Evolutionary conservation across 2,888 invertebrate species (phyloP), one percentile per base, ranked within the genome.

Genomic region (Chaitophorus viminalis): DNA sequence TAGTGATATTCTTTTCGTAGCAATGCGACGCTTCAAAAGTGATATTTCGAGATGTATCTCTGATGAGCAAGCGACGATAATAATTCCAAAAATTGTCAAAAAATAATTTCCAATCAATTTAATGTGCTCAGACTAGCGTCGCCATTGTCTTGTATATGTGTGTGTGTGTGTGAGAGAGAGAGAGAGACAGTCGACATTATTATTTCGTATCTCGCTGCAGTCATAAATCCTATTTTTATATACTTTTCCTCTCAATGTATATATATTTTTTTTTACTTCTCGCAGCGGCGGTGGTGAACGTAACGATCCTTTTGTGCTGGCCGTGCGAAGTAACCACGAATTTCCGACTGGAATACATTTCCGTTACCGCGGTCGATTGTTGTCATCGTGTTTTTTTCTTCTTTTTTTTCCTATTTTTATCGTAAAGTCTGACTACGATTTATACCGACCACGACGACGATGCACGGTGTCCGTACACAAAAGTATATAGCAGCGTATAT

Each of bases 51-150:
- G 70, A 29, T 14, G 31, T 70, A 17, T 29, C 36, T 9, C 68
- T n/a, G 68, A 81, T 31, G 79, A 65, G n/a, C 65, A 14, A 31
- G 46, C 29, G 18, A 46, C 39, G 31, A 25, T 31, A 76, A 65
- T 65, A 75, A 78, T 86, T 60, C 14, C 70, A 29, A 60, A 86
- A 78, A 79, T 60, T 36, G 78, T 72, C 72, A n/a, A 60, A 70
- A 77, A 72, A 79, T 60, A 79, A 79, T 86, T 86, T 86, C 86
- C 86, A 79, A 87, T 79, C 72, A 79, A 79, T 87, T 87, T 79
- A 87, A 87, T 79, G 72, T 52, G 54, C 60, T 31, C 25, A 87
- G 78, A 87, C 79, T 87, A 79, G 86, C 86, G 86, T 87, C 86
- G 60, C 79, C 60, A 39, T 78, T 70, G 86, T 86, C 70, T 86